A percentile compares a stretch with the other conserved stretches of the same genome.
phyloP scores from a whole-genome alignment of 53 echinoderm and acorn worm genomes.

The Hippasteria phrygiana region DNA sequence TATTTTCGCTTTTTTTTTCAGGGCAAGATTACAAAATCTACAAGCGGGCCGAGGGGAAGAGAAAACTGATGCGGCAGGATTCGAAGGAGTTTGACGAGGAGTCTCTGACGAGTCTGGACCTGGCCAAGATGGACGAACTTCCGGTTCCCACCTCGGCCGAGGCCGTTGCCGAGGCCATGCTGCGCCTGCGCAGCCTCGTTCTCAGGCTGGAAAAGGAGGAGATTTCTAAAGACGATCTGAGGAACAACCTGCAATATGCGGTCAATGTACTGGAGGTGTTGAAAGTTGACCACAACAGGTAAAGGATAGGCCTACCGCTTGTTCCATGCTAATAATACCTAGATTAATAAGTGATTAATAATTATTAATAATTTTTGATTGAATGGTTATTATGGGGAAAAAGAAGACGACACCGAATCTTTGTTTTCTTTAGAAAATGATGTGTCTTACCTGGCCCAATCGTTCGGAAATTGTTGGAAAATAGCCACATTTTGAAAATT shows the following conservation, averaged over 20 bases:
- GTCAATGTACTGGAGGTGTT: slow-evolving; percentile 89
- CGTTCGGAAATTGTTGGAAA: no score
- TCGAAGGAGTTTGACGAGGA: slow-evolving; percentile 86
- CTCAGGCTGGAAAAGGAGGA: slow-evolving; percentile 89
- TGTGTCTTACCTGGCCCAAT: no score
- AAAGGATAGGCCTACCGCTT: no score
- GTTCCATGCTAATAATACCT: no score
- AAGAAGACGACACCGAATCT: no score
- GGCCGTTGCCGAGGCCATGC: slow-evolving; percentile 85
- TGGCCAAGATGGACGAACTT: slow-evolving; percentile 78
- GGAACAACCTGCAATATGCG: slow-evolving; percentile 92
- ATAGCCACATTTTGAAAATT: no score
- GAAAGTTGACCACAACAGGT: slow-evolving; percentile 71
- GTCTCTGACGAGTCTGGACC: slow-evolving; percentile 81
- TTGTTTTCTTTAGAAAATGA: no score
- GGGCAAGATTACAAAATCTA: slow-evolving; percentile 70
- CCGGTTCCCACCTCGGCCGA: slow-evolving; percentile 83
- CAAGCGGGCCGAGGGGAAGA: slow-evolving; percentile 66
- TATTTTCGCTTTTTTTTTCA: slow-evolving; percentile 12
- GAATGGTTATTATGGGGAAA: no score
- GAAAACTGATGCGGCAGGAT: slow-evolving; percentile 80
- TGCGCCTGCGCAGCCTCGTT: slow-evolving; percentile 88
- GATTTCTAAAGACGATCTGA: slow-evolving; percentile 77
- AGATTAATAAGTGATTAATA: no score
- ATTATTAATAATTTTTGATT: no score